Base-by-base conservation (phyloP, 2,888 invertebrate species). In the Iselma pallidipennis region DNA sequence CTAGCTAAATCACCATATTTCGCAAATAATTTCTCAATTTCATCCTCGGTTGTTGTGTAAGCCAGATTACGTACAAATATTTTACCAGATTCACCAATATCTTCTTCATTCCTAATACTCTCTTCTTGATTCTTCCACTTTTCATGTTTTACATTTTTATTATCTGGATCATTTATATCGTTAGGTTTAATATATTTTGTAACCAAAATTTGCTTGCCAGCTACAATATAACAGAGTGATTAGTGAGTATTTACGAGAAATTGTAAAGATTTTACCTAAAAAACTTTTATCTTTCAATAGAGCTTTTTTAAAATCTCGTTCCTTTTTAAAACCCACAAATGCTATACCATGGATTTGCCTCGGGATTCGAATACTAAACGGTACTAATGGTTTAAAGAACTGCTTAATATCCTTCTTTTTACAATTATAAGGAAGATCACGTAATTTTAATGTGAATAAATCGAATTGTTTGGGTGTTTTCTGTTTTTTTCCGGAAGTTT, bases 21-120 rank as follows among this genome's bases (percentile, higher is more conserved):
- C 76, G 90, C 88, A 83, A 98, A 98, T 0, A 94, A 76, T 65
- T 85, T 83, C 71, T 91, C 90, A 33, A 99, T 78, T 74, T 97
- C 95, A 63, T 92, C 90, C 80, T 97, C 96, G 0, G 89, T 92
- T 6, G 91, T 88, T 2, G 90, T 87, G 77, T 96, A 98, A 0
- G 96, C 85, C 60, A 98, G 85, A 84, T 98, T 98, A 64, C 98
- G 86, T 1, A 97, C 85, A 84, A 95, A 98, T 74, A 98, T 91
- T 70, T 92, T 87, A 1, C 98, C 98, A 67, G 96, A 95, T 78
- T 95, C 95, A 0, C 90, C 92, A 63, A 95, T 91, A 67, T 86
- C 87, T 78, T 95, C 95, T 80, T 91, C 92, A 74, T 87, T 86
- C 72, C 87, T 86, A 1, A 91, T 70, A 10, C 83, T 81, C 37